These are phyloP conservation scores for Apotomis turbidana DNA, from an alignment of 2,888 invertebrate genomes.

Conservation along the genomic window DNA sequence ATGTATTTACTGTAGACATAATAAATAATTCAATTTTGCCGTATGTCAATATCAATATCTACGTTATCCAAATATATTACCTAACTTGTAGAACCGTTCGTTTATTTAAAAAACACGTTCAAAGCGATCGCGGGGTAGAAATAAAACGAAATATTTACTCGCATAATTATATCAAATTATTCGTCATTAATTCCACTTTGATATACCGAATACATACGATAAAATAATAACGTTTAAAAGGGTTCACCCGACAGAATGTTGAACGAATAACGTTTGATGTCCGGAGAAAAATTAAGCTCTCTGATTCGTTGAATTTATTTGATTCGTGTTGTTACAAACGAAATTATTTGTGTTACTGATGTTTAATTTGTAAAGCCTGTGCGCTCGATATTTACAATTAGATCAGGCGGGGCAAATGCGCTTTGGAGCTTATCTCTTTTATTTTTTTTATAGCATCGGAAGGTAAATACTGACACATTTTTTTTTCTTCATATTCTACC, in stretches of 20 bases:
- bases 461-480: no score
- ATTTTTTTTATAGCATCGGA: no score
- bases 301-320: constrained; percentile 15
- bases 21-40: no score
- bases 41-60: no score
- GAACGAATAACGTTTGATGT: constrained; percentile 4
- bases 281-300: constrained; percentile 6
- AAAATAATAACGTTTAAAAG: constrained; percentile 24
- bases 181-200: constrained; percentile 23
- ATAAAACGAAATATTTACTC: constrained; percentile 5
- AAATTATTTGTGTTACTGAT: background rate
- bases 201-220: constrained; percentile 9
- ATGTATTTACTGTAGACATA: no score
- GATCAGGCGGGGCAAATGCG: no score
- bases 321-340: background rate
- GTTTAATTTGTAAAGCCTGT: background rate
- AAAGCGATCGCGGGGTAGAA: background rate
- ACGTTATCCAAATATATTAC: background rate
- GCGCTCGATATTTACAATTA: background rate
- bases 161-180: constrained; percentile 25
- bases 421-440: no score
- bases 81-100: background rate
- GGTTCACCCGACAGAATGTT: constrained; percentile 11
- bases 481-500: no score
- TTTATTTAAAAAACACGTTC: constrained; percentile 9